Evolutionary conservation across 2,113 vertebrate species (phyloP).

Genomic region (Cynopterus brachyotis): DNA sequence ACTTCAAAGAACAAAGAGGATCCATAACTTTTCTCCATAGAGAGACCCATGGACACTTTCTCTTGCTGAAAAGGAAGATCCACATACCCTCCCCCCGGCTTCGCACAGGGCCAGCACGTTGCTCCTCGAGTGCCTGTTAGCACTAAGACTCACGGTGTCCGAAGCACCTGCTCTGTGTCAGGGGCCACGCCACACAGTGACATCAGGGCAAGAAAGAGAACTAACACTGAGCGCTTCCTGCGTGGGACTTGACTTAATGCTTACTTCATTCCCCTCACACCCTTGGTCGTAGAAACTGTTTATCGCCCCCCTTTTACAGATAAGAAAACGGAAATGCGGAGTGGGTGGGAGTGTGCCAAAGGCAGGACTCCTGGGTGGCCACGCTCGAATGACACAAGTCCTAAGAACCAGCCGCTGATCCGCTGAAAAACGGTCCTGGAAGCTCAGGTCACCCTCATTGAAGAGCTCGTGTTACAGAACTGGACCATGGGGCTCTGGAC

Average conservation of each 20-base stretch:
- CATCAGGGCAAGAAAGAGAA: neutral
- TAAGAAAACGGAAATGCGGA: neutral
- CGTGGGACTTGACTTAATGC: neutral
- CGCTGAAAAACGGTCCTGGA: neutral
- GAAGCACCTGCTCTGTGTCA: too few species aligned
- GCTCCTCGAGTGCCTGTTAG: neutral
- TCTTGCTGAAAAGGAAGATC: neutral
- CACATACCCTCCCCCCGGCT: neutral
- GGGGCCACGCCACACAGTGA: neutral
- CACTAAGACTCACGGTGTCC: neutral
- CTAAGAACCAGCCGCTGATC: neutral
- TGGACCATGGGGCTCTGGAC: neutral
- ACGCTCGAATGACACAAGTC: neutral
- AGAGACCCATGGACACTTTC: neutral
- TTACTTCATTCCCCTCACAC: neutral
- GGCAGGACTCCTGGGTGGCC: neutral
- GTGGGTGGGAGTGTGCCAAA: neutral
- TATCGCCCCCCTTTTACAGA: neutral
- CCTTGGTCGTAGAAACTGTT: neutral
- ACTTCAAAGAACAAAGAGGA: neutral
- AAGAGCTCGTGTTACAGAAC: neutral
- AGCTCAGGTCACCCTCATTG: accelerated
- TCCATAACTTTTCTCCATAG: neutral
- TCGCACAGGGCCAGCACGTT: neutral
- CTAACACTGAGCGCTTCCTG: accelerated